These are phyloP conservation scores for Drosophila basisetae DNA, from an alignment of 2,888 invertebrate species.

Conservation along the genomic window DNA sequence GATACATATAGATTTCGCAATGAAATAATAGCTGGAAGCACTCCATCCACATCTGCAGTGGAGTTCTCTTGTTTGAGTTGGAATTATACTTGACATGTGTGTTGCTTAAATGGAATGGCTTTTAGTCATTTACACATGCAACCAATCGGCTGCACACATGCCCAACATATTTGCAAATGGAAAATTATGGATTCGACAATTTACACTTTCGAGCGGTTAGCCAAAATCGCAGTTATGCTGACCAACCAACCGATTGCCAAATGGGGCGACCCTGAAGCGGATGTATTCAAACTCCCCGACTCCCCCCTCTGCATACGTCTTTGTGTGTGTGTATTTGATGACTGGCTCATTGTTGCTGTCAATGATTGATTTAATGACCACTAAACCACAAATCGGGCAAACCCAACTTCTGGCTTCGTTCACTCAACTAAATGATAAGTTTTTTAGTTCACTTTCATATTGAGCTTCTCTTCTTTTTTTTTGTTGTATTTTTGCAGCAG, in stretches of 20 bases:
- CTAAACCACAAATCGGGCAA: constrained; percentile 33
- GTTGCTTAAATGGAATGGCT: not conserved
- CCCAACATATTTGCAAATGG: constrained; percentile 8
- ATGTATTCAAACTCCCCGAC: not conserved
- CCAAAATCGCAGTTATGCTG: constrained; percentile 10
- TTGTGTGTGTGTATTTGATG: constrained; percentile 26
- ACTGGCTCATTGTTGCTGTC: constrained; percentile 51
- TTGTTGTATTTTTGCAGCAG: not conserved
- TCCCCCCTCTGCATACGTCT: not conserved
- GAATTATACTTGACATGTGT: not conserved
- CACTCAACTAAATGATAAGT: constrained; percentile 55
- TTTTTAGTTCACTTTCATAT: constrained; percentile 32
- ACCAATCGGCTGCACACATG: constrained; percentile 8
- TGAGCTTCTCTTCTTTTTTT: not conserved
- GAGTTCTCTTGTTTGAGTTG: too few species aligned
- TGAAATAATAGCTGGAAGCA: not conserved
- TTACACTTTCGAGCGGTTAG: constrained; percentile 25
- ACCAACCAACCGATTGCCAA: constrained; percentile 19
- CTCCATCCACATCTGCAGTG: not conserved
- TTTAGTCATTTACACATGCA: not conserved
- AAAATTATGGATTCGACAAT: constrained; percentile 12
- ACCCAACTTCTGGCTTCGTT: constrained; percentile 8
- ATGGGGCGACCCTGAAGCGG: constrained; percentile 2
- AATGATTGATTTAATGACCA: constrained; percentile 60
- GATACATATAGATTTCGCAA: not conserved